These are phyloP conservation scores for Muraenolepis orangiensis DNA, from an alignment of 2,797 vertebrate genomes.

Conservation along the genomic window DNA sequence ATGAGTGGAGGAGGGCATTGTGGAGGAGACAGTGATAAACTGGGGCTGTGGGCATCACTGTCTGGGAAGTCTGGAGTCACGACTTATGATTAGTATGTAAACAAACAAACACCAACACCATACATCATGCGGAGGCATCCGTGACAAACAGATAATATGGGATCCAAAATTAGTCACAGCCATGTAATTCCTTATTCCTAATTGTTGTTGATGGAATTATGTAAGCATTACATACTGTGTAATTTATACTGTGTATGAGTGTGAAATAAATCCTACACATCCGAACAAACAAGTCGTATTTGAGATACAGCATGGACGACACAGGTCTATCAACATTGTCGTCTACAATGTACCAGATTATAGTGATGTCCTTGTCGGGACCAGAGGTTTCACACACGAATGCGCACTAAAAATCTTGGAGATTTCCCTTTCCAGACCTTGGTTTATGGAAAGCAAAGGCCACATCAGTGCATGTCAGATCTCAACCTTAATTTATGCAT, in stretches of 20 bases:
- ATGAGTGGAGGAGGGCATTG: conserved; percentile 63
- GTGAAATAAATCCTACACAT: neutral
- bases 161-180: conserved; percentile 15
- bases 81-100: conserved; percentile 46
- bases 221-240: too few relatives aligned
- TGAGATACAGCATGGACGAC: neutral
- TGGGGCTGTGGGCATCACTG: conserved; percentile 52
- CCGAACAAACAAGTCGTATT: neutral
- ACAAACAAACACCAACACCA: conserved; percentile 15
- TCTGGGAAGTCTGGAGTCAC: conserved; percentile 55
- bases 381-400: conserved; percentile 55
- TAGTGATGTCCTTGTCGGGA: conserved; percentile 52
- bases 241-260: too few relatives aligned
- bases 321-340: neutral
- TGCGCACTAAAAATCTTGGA: conserved; percentile 51
- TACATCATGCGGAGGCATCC: conserved; percentile 20
- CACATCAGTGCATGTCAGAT: conserved; percentile 59
- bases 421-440: conserved; percentile 45
- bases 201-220: conserved; percentile 1
- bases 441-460: conserved; percentile 44
- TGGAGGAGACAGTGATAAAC: conserved; percentile 58
- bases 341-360: conserved; percentile 48
- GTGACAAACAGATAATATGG: conserved; percentile 16
- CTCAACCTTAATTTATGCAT: conserved; percentile 68
- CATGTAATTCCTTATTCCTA: conserved; percentile 6